phyloP scores from a whole-genome alignment of 2,797 vertebrate species.

The Danio jaintianensis region DNA sequence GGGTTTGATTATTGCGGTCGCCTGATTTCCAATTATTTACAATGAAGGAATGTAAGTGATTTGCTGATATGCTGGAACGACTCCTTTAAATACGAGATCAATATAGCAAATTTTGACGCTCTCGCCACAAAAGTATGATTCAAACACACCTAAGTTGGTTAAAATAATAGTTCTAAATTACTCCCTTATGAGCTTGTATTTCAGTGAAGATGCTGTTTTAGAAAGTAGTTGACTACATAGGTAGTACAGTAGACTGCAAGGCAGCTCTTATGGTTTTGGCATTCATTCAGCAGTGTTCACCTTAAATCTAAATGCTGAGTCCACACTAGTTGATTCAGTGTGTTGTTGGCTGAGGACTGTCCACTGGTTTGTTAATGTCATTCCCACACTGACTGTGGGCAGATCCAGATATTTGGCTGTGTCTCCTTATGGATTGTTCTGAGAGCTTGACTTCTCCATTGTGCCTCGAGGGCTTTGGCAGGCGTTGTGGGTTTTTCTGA shows the following conservation, averaged over 20 bases:
- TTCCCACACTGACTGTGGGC: constrained; percentile 52
- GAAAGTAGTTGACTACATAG: background rate
- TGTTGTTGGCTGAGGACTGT: constrained; percentile 13
- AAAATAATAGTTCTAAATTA: no score
- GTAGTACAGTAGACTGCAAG: background rate
- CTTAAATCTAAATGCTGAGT: constrained; percentile 12
- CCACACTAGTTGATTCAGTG: constrained; percentile 34
- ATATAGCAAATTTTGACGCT: no score
- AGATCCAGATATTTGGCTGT: constrained; percentile 35
- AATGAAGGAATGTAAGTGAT: no score
- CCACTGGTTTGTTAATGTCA: constrained; percentile 57
- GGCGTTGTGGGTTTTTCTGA: constrained; percentile 35
- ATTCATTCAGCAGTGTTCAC: background rate
- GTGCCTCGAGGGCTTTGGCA: constrained; percentile 43
- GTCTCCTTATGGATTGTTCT: constrained; percentile 46
- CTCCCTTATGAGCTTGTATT: background rate
- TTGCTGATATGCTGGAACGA: no score
- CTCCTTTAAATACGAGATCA: no score
- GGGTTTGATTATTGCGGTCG: no score
- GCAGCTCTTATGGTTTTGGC: background rate
- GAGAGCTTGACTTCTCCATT: constrained; percentile 41
- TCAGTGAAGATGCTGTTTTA: background rate
- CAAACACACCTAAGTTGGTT: no score
- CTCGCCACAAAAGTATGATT: no score
- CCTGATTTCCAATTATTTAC: no score